phyloP scores from a whole-genome alignment of 2,888 invertebrate species.

The Chaitophorus viminalis region DNA sequence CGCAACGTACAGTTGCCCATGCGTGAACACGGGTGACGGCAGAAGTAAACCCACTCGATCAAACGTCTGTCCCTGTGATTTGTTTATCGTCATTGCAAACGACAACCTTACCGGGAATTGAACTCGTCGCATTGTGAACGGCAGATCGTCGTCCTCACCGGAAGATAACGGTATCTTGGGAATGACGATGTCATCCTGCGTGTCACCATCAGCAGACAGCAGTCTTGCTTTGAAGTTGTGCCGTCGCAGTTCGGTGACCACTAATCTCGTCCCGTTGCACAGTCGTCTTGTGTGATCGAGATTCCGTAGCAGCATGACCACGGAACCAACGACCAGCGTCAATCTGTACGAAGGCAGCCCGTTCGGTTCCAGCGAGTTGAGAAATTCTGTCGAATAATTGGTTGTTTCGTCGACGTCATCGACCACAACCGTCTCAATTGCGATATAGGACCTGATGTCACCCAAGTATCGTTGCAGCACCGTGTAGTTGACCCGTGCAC shows the following conservation, averaged over 20 bases:
- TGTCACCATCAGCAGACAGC: neutral
- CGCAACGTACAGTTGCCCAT: slow-evolving; percentile 64
- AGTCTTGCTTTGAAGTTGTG: neutral
- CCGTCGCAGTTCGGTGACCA: neutral
- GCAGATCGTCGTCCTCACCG: neutral
- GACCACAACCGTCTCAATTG: too few species aligned
- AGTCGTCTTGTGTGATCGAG: neutral
- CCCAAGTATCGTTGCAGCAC: too few species aligned
- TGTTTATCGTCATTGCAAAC: slow-evolving; percentile 54
- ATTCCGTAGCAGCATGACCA: slow-evolving; percentile 39
- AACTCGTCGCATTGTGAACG: neutral
- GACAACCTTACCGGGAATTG: slow-evolving; percentile 51
- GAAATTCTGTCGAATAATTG: slow-evolving; percentile 34
- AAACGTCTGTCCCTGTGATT: slow-evolving; percentile 39
- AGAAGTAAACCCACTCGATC: slow-evolving; percentile 62
- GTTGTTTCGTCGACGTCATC: neutral
- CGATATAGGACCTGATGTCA: too few species aligned
- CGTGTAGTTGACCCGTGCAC: neutral
- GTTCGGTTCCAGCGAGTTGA: slow-evolving; percentile 49
- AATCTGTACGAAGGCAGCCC: slow-evolving; percentile 54
- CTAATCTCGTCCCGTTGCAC: slow-evolving; percentile 17
- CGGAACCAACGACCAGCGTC: slow-evolving; percentile 36
- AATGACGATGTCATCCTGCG: neutral
- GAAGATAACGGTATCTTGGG: neutral
- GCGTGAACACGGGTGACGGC: slow-evolving; percentile 63